These are phyloP conservation scores for Apostichopus leukothele DNA, from an alignment of 53 echinoderm and acorn worm genomes.

Conservation along the genomic window DNA sequence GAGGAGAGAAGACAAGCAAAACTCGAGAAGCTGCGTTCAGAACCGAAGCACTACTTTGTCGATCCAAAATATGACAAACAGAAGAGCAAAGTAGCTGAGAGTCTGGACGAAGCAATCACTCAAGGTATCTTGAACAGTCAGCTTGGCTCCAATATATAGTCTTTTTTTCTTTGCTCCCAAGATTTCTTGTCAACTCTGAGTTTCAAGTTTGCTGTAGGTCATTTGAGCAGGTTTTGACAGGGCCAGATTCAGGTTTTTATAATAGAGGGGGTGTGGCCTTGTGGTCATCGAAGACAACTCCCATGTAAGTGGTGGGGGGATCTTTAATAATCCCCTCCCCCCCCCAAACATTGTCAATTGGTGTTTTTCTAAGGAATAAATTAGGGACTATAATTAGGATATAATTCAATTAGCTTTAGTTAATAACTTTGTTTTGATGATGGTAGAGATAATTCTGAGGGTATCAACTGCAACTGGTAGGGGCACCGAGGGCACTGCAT, in stretches of 20 bases:
- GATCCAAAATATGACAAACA: slow-evolving; percentile 89
- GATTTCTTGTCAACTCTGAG: background rate
- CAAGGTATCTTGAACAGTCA: slow-evolving; percentile 49
- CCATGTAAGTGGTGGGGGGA: too few species aligned
- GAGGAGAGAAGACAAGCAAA: slow-evolving; percentile 67
- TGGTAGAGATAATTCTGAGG: too few species aligned
- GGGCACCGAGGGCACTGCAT: too few species aligned
- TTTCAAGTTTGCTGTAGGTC: background rate
- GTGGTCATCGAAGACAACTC: too few species aligned
- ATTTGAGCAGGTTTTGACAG: background rate
- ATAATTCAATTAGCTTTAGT: too few species aligned
- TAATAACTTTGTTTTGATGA: too few species aligned
- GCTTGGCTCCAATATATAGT: background rate
- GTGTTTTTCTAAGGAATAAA: too few species aligned
- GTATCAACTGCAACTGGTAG: too few species aligned
- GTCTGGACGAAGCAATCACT: slow-evolving; percentile 79
- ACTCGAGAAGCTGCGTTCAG: slow-evolving; percentile 73
- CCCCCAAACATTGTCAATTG: too few species aligned
- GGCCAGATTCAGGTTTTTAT: background rate
- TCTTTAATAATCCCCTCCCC: too few species aligned
- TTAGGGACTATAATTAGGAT: too few species aligned
- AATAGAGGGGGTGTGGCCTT: too few species aligned
- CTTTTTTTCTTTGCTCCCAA: background rate
- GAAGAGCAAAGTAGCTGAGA: slow-evolving; percentile 73
- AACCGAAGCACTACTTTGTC: slow-evolving; percentile 83